A percentile compares a stretch with the other conserved stretches of the same genome.
Conservation (phyloP, 2,797 vertebrate species). For the Coregonus sp. region DNA sequence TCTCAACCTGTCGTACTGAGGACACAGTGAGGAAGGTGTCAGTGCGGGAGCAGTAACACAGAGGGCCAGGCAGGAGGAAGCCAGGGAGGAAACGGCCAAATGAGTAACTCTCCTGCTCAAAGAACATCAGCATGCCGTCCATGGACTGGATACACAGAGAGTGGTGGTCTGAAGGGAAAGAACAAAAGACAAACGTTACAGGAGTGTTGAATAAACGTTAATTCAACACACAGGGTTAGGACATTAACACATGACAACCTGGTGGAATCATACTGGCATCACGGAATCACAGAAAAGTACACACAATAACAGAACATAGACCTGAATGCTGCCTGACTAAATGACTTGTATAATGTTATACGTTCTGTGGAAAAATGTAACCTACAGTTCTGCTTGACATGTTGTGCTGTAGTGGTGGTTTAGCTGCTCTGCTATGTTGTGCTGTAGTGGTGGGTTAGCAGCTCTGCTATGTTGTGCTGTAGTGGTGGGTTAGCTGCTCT, state of each 20-base stretch:
- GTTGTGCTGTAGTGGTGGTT: too few species aligned
- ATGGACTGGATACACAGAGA: constrained; percentile 96
- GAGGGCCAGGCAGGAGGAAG: constrained; percentile 89
- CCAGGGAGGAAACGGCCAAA: constrained; percentile 94
- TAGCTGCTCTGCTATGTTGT: too few species aligned
- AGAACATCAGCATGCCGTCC: constrained; percentile 98
- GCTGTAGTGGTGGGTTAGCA: too few species aligned
- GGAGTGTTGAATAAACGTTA: neutral
- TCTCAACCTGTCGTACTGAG: constrained; percentile 89
- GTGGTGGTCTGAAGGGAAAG: constrained; percentile 82
- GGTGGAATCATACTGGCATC: neutral
- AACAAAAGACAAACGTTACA: neutral
- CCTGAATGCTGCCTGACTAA: too few species aligned
- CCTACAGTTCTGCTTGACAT: too few species aligned
- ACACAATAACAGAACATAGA: too few species aligned
- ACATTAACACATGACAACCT: neutral
- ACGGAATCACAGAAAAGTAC: too few species aligned
- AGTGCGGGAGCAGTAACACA: constrained; percentile 87
- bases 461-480: too few species aligned
- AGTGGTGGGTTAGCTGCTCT: too few species aligned
- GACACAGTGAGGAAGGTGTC: constrained; percentile 95
- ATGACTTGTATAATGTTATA: too few species aligned
- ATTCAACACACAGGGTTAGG: neutral
- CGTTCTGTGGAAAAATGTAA: too few species aligned
- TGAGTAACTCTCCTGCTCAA: constrained; percentile 95